Base-by-base conservation (phyloP, 2,888 invertebrate species). In the Lasioglossum figueresi region DNA sequence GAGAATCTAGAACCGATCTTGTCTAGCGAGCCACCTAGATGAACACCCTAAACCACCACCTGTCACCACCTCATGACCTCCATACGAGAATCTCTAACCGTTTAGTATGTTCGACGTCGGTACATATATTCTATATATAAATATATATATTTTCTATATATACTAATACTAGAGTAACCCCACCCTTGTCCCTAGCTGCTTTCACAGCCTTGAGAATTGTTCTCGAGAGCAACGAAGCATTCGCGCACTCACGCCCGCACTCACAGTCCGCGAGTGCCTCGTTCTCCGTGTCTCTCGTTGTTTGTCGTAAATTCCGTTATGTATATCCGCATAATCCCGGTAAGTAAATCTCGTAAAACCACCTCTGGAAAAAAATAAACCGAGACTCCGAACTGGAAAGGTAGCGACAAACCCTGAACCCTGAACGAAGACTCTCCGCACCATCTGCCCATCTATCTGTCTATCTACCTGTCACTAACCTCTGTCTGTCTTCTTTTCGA, bases 171-270 rank as follows among this genome's bases (percentile, higher is more conserved):
- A 88, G 88, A 85, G 79, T 80, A 84, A 78, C 83, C 87, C 90
- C 86, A 92, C 94, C 94, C 94, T 93, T 87, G 34, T 91, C 94
- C 94, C 94, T 94, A 94, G 94, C 95, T 94, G 94, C 94, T 95
- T 94, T 94, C 93, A 90, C 37, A 68, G 88, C 91, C 88, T 90
- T 91, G 90, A 89, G 89, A 89, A 68, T 80, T 76, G 63, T 70
- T 84, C 80, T 72, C 34, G 83, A 59, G 90, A 82, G 84, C 63
- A 88, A 88, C 90, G 90, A 85, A 77, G 85, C 82, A 84, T 72
- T 88, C 88, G 80, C n/a, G 70, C n/a, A n/a, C n/a, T 63, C 31
- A 63, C 63, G 23, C 23, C 70, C 34, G 45, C 45, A 45, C 16
- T 12, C 31, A 31, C 31, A 63, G 63, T 31, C 52, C 2, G 59